phyloP scores from a whole-genome alignment of 2,113 vertebrate species.

The Malurus alboscapulatus region DNA sequence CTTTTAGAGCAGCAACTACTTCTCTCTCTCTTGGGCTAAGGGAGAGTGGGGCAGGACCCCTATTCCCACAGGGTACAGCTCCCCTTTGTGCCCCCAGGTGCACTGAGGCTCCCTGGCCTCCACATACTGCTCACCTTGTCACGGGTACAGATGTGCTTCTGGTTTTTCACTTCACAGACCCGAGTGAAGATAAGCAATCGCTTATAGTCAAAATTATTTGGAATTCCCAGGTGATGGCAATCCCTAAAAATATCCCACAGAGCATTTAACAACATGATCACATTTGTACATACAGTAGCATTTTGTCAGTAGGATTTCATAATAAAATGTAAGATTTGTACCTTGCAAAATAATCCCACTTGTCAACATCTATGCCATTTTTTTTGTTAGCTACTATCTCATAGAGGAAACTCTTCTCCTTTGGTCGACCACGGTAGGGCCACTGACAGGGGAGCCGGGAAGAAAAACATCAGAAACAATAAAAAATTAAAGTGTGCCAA shows the following conservation, averaged over 20 bases:
- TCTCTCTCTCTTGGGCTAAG: background rate
- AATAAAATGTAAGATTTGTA: slow-evolving; percentile 19
- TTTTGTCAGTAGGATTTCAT: background rate
- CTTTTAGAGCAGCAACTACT: background rate
- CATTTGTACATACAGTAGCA: background rate
- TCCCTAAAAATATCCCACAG: slow-evolving; percentile 79
- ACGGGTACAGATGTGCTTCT: slow-evolving; percentile 86
- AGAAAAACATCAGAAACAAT: background rate
- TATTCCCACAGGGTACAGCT: background rate
- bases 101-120: background rate
- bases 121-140: slow-evolving; percentile 80
- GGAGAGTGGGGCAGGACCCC: background rate
- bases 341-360: slow-evolving; percentile 99
- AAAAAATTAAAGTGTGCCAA: background rate
- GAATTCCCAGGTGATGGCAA: slow-evolving; percentile 92
- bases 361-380: slow-evolving; percentile 95
- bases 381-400: slow-evolving; percentile 94
- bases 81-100: rapidly evolving
- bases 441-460: slow-evolving; percentile 72
- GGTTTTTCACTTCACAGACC: slow-evolving; percentile 81
- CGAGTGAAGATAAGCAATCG: slow-evolving; percentile 89
- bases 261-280: background rate
- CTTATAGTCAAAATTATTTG: slow-evolving; percentile 91
- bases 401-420: slow-evolving; percentile 92
- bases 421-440: slow-evolving; percentile 82